Base-by-base conservation (phyloP, 2,797 vertebrate genomes). In the Eurystomus glaucurus region DNA sequence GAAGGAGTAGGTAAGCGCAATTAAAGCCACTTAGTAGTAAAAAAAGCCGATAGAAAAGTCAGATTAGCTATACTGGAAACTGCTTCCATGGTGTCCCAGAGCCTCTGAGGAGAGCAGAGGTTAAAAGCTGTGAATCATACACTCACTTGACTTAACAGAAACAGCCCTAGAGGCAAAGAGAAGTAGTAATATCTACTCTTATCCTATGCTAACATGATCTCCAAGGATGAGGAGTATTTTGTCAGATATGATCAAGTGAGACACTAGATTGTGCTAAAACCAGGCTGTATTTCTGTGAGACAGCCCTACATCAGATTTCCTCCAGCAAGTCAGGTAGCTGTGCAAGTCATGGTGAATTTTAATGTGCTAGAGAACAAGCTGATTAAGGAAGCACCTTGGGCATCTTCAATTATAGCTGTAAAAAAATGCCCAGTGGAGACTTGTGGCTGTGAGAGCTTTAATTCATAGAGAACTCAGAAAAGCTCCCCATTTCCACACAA, bases 311-410 rank as follows among this genome's bases (percentile, higher is more conserved):
- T 65, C 69, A 76, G 54, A 72, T 85, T 94, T 85, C 9, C 58
- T 33, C 62, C 26, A 72, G 29, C 51, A 83, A 84, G 41, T 58
- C 50, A 60, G 65, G 54, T 85, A 87, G 35, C 37, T 85, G n/a
- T 58, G 50, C 1, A 4, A 94, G 51, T 58, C 77, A 43, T n/a
- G 7, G 66, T 66, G 81, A 92, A 82, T 90, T 93, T 90, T 92
- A 95, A 96, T 54, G 37, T 76, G 19, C 35, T 43, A 46, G 46
- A 82, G 62, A 88, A 66, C 4, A 1, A n/a, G 8, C 20, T 86
- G 65, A 88, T 90, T 90, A 90, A 96, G 68, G 37, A 93, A 75
- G 50, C 60, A 86, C 45, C 66, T 89, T 72, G 50, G 60, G 78
- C 66, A 76, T 85, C 62, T 87, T 91, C 84, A 85, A 46, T 68